phyloP scores from a whole-genome alignment of 2,797 vertebrate genomes.

The Danio albolineatus region DNA sequence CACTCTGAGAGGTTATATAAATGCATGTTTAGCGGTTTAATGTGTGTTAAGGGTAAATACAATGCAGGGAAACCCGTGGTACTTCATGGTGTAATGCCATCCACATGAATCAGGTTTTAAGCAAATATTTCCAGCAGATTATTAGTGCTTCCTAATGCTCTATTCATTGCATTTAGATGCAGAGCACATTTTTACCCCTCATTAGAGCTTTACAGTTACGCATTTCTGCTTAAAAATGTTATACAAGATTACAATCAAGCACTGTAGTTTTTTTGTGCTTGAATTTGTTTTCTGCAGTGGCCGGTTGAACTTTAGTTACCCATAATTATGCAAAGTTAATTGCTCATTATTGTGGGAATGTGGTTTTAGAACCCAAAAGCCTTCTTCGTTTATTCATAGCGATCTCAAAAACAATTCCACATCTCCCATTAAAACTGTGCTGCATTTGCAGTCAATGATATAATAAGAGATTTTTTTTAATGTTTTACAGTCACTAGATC shows the following conservation, averaged over 20 bases:
- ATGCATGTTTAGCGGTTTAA: background rate
- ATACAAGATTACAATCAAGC: background rate
- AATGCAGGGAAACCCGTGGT: background rate
- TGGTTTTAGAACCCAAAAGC: background rate
- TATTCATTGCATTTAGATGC: background rate
- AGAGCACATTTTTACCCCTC: background rate
- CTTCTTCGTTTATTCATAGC: background rate
- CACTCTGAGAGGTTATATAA: background rate
- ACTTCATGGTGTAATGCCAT: background rate
- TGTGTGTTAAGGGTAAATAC: background rate
- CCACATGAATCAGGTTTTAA: background rate
- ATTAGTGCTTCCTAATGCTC: background rate
- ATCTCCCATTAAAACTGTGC: too few relatives aligned
- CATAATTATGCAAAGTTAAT: background rate
- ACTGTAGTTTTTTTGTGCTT: background rate
- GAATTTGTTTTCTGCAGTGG: background rate
- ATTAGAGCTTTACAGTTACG: background rate
- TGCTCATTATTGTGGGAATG: background rate
- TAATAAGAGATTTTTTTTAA: background rate
- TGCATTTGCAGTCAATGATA: too few relatives aligned
- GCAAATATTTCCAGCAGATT: background rate
- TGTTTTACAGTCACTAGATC: conserved; percentile 46
- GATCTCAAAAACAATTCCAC: background rate
- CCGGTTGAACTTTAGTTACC: background rate
- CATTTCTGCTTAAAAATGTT: background rate